Base-by-base conservation (phyloP, 2,888 invertebrate genomes). In the Idaea dimidiata region DNA sequence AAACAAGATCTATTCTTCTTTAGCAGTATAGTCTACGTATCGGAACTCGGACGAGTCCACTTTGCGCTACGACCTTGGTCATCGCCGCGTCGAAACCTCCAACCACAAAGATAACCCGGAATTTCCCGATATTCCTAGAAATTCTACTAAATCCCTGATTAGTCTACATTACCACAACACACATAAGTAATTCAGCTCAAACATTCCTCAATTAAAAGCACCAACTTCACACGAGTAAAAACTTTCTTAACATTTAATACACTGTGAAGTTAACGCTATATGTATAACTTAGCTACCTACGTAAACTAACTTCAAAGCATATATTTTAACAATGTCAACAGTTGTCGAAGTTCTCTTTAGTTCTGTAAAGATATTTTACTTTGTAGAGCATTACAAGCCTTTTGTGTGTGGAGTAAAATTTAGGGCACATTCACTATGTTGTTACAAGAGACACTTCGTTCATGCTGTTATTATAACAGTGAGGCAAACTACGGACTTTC, bases 321-420 rank as follows among this genome's bases (percentile, higher is more conserved):
- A 62, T 63, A 68, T 66, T 66, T 63, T 61, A 67, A 65, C 67
- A 64, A 68, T 68, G 65, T 61, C 54, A 59, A 64, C 68, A 59
- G 43, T 43, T 43, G 43, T 43, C 43, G 14, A 43, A 43, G 43
- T 43, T 43, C 43, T 43, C 43, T 43, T 43, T 43, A 43, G 43
- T 43, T 43, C 14, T 43, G 43, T 43, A 43, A 43, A 43, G 43
- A 43, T 43, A 43, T 43, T 43, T 43, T 43, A 43, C 43, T 43
- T 43, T 43, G 43, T 43, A 43, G 43, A 43, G 43, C 43, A 43
- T 43, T 43, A 43, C 43, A 43, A 43, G 43, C 43, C 43, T 43
- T 43, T 43, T 43, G 43, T 43, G 43, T 43, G 43, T 43, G 43
- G 43, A 43, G 43, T 43, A 43, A 43, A 43, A 43, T 43, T 43